phyloP scores from a whole-genome alignment of 2,797 vertebrate species.

The Myotis myotis region DNA sequence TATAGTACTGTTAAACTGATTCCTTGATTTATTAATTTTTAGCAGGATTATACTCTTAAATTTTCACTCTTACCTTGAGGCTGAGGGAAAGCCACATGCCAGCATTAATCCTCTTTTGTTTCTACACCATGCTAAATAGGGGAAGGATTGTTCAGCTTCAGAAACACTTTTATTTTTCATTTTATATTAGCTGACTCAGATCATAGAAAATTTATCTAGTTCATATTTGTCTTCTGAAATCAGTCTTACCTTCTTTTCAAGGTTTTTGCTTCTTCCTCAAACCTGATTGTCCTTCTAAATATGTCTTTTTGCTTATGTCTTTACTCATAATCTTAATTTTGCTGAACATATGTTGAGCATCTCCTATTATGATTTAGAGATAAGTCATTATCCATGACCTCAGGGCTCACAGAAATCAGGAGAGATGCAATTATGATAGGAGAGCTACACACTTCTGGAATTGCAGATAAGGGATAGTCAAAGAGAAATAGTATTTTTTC shows the following conservation, averaged over 20 bases:
- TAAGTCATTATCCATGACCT: not conserved
- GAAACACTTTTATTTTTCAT: not conserved
- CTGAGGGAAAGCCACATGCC: not conserved
- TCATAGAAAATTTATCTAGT: not conserved
- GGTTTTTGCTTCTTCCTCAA: not conserved
- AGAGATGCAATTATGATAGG: not conserved
- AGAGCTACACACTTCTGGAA: not conserved
- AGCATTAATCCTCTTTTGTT: not conserved
- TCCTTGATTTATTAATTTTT: not conserved
- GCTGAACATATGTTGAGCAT: not conserved
- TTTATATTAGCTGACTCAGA: not conserved
- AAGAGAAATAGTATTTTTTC: not conserved
- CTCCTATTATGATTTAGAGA: not conserved
- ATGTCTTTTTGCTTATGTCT: not conserved
- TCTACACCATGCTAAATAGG: not conserved
- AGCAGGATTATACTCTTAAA: not conserved
- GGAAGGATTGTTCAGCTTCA: not conserved
- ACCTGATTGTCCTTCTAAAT: not conserved
- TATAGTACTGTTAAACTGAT: not conserved
- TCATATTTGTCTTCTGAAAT: not conserved
- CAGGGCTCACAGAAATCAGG: not conserved
- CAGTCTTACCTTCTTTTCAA: not conserved
- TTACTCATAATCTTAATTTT: not conserved
- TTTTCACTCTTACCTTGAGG: not conserved
- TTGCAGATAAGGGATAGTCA: not conserved